Base-by-base conservation (phyloP, 2,888 invertebrate genomes). In the Candidula unifasciata region DNA sequence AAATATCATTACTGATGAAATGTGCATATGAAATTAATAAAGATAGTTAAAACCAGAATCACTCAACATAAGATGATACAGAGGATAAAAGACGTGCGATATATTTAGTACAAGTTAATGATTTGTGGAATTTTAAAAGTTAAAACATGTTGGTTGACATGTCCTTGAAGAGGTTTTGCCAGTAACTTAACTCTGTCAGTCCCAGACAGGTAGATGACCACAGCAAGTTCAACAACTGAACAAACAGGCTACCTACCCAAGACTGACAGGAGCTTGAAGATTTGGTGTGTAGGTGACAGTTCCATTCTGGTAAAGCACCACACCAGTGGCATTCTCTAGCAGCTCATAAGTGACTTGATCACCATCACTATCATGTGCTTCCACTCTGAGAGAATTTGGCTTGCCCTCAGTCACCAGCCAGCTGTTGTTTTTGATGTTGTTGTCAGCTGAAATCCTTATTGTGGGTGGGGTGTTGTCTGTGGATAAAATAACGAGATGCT, bases 241-340 rank as follows among this genome's bases (percentile, higher is more conserved):
- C 44, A 44, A 44, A 44, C 44, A 44, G 44, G 44, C n/a, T 64
- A 60, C 64, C 37, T 66, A 80, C 80, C 30, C 18, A 16, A 80
- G 24, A 16, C 21, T 30, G 30, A 80, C 27, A 21, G 60, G 73
- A 13, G 30, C 18, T 13, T 60, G 3, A 54, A 71, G 24, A 81
- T 81, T 30, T 71, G 81, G 81, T 13, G 35, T 33, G 71, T 81
- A 81, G 18, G 16, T 35, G 3, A 81, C 33, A 30, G 69, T 60
- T 68, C 80, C 80, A 69, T 52, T 69, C 54, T 52, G n/a, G 24
- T 54, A 13, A n/a, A 80, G 44, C 21, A 16, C 13, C n/a, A 69
- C 68, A 52, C 69, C 80, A 52, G 27, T 52, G 68, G 27, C 52
- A 21, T 68, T 27, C 18, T 0, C 60, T 27, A 27, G 0, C 27